Conservation (phyloP, 2,113 vertebrate genomes). For the Sinocyclocheilus anophthalmus region DNA sequence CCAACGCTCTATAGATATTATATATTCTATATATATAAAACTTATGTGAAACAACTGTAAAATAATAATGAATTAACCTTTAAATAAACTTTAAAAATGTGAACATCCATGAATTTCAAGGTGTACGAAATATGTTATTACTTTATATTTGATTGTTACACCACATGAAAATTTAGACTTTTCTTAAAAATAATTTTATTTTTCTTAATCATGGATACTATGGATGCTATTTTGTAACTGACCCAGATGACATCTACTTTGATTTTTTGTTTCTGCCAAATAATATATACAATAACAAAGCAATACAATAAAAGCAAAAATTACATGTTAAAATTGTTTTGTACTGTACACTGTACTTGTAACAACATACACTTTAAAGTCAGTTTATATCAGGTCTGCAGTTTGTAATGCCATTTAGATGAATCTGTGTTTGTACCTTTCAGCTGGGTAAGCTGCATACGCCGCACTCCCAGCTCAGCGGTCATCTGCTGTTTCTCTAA, state of each 20-base stretch:
- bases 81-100: too few species aligned
- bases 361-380: neutral
- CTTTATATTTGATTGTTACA: too few species aligned
- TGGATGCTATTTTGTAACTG: neutral
- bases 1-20: neutral
- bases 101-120: too few species aligned
- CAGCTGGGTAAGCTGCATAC: conserved; percentile 68
- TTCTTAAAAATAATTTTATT: too few species aligned
- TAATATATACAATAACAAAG: neutral
- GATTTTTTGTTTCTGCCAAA: neutral
- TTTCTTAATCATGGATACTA: too few species aligned
- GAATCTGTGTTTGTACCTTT: conserved; percentile 72
- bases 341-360: neutral
- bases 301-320: neutral
- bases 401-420: neutral
- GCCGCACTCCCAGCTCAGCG: conserved; percentile 69
- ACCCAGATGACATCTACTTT: neutral
- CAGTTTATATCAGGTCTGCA: neutral
- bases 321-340: neutral
- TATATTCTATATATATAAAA: too few species aligned
- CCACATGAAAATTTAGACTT: too few species aligned
- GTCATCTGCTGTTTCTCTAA: conserved; percentile 76
- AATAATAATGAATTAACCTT: too few species aligned
- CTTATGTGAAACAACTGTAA: too few species aligned
- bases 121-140: too few species aligned